These are phyloP conservation scores for Urocitellus parryii DNA, from an alignment of 2,113 vertebrate species.

Conservation along the genomic window DNA sequence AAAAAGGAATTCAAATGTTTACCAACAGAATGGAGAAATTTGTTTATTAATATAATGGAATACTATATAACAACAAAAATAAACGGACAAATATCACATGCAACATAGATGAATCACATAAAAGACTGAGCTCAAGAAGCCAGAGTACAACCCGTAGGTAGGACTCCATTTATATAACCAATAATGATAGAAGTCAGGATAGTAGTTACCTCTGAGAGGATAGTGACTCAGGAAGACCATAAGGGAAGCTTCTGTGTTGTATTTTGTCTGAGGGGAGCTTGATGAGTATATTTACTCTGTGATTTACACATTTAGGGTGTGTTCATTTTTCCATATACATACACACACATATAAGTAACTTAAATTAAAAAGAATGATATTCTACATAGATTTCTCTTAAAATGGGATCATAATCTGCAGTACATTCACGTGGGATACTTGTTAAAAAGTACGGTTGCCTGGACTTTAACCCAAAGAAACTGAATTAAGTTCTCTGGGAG, in stretches of 20 bases:
- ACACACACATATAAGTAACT: not conserved
- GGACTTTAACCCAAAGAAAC: not conserved
- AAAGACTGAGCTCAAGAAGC: not conserved
- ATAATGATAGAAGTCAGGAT: not conserved
- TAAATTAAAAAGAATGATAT: not conserved
- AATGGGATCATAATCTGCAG: not conserved
- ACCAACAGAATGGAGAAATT: not conserved
- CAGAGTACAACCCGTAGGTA: not conserved
- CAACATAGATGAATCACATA: not conserved
- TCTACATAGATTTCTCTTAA: not conserved
- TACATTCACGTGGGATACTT: not conserved
- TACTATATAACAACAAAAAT: not conserved
- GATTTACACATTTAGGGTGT: not conserved
- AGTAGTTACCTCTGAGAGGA: not conserved
- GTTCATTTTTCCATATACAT: not conserved
- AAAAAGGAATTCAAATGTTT: not conserved
- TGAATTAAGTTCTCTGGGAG: not conserved
- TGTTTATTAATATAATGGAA: not conserved
- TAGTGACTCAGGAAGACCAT: not conserved
- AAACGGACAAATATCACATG: not conserved
- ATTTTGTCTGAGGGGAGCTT: not conserved
- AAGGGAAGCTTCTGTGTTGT: not conserved
- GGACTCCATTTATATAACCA: not conserved
- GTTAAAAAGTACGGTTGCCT: not conserved
- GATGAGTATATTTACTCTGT: not conserved